Percentiles rank a stretch among this genome's conserved stretches.
Conservation (phyloP, 1,140 invertebrate species). For the Scylla paramamosain region DNA sequence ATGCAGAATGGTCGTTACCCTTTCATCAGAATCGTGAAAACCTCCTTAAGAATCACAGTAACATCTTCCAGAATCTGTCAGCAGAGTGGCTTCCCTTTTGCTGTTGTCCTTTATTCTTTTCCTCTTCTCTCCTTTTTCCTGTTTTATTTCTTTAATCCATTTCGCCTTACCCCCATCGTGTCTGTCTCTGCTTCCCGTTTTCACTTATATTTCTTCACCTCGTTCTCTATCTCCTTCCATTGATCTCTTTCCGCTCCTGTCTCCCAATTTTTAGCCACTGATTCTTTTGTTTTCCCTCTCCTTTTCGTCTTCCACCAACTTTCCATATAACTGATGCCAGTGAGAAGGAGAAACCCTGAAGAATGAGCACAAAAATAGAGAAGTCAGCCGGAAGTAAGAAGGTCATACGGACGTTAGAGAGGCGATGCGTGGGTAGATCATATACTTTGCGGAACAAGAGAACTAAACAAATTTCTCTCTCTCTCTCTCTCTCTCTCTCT, state of each 20-base stretch:
- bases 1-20: no score
- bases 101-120: not conserved
- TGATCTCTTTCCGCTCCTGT: constrained; percentile 10
- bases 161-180: not conserved
- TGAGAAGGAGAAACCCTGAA: no score
- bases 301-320: no score
- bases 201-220: not conserved
- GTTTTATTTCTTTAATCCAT: not conserved
- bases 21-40: not conserved
- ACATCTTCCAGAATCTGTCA: not conserved
- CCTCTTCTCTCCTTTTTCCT: not conserved
- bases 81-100: not conserved
- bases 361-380: no score
- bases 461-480: no score
- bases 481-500: not conserved
- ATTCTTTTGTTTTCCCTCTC: no score
- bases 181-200: not conserved
- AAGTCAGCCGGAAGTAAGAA: no score
- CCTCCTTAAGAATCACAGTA: not conserved
- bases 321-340: no score
- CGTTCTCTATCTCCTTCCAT: not conserved
- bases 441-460: no score
- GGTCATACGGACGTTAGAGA: no score
- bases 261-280: not conserved
- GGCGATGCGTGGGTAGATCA: no score